Conservation (phyloP, 2,113 vertebrate genomes). For the Steatornis caripensis region DNA sequence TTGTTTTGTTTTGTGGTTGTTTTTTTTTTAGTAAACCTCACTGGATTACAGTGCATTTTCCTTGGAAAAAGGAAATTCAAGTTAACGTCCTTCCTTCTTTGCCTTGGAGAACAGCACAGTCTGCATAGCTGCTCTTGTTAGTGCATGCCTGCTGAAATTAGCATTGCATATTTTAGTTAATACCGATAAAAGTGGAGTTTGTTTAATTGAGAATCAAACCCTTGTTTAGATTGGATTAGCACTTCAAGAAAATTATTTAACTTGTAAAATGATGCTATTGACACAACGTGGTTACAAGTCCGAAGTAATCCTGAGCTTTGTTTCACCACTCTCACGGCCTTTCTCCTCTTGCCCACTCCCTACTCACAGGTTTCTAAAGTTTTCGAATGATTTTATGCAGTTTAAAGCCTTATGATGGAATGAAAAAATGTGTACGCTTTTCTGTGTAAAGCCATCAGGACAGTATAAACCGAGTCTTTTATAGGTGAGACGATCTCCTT, state of each 20-base stretch:
- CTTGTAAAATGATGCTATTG: constrained; percentile 49
- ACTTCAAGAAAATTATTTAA: constrained; percentile 51
- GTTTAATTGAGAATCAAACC: constrained; percentile 53
- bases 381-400: neutral
- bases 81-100: constrained; percentile 3
- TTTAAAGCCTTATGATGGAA: neutral
- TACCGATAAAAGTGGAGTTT: constrained; percentile 52
- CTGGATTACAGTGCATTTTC: constrained; percentile 1
- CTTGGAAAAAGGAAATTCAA: constrained; percentile 21
- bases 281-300: neutral
- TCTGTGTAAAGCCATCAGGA: neutral
- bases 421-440: neutral
- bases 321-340: neutral
- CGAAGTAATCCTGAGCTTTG: neutral
- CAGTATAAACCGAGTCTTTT: neutral
- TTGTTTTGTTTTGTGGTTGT: neutral
- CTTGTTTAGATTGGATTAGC: constrained; percentile 63
- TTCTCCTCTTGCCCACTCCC: neutral
- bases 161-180: constrained; percentile 45
- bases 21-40: neutral
- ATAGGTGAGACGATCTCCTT: neutral
- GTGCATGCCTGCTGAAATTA: constrained; percentile 18
- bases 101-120: neutral
- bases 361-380: neutral
- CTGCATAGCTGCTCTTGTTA: neutral